phyloP scores from a whole-genome alignment of 2,113 vertebrate genomes.

The Colaptes auratus region DNA sequence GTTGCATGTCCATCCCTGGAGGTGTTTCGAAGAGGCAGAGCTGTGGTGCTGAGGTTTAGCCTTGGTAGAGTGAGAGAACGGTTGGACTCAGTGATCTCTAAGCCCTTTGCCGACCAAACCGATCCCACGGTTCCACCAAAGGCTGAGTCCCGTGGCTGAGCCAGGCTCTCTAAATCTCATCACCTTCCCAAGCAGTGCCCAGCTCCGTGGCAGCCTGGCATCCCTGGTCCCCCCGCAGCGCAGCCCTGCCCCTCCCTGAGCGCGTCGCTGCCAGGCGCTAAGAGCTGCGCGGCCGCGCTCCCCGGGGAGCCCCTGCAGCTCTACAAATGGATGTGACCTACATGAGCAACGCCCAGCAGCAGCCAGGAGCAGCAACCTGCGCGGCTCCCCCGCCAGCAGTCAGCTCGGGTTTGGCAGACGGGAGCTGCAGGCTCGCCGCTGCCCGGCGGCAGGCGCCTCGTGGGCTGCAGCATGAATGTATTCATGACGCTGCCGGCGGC shows the following conservation, averaged over 20 bases:
- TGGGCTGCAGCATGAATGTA: not conserved
- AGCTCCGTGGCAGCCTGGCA: not conserved
- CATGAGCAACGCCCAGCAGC: not conserved
- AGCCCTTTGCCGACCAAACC: no score
- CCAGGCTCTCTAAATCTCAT: not conserved
- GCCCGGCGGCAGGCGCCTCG: not conserved
- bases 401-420: not conserved
- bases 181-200: not conserved
- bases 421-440: not conserved
- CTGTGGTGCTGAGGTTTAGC: no score
- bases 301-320: not conserved
- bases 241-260: not conserved
- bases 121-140: no score
- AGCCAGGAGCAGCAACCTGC: not conserved
- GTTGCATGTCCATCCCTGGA: no score
- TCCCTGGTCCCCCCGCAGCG: not conserved
- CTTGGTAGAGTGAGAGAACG: no score
- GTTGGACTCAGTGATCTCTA: no score
- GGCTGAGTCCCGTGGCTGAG: not conserved
- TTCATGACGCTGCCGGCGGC: not conserved
- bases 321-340: not conserved
- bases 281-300: not conserved
- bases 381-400: not conserved
- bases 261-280: not conserved
- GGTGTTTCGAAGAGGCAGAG: no score